phyloP scores from a whole-genome alignment of 1,140 invertebrate genomes.

The Caenorhabditis briggsae region DNA sequence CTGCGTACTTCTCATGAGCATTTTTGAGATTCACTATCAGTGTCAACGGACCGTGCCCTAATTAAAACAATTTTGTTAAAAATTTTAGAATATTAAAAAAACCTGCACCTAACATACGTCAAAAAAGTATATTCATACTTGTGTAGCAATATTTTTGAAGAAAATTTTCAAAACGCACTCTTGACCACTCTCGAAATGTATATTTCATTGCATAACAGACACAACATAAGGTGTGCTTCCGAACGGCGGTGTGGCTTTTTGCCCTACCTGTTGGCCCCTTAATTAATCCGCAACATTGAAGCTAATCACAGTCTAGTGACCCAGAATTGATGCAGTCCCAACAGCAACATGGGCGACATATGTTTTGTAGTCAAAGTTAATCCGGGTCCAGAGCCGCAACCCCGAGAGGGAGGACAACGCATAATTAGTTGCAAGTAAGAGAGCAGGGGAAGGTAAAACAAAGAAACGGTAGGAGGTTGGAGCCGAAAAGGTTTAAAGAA shows the following conservation, averaged over 20 bases:
- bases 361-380: conserved; percentile 56
- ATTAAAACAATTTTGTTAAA: background rate
- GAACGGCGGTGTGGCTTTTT: background rate
- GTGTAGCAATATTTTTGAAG: too few species aligned
- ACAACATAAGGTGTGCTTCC: conserved; percentile 16
- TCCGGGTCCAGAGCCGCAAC: conserved; percentile 22
- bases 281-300: conserved; percentile 23
- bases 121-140: conserved; percentile 25
- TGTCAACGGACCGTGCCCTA: conserved; percentile 6
- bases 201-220: background rate
- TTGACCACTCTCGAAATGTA: background rate
- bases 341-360: conserved; percentile 14
- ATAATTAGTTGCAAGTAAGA: conserved; percentile 39
- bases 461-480: background rate
- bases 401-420: background rate
- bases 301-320: conserved; percentile 47
- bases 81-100: too few species aligned
- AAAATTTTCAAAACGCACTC: background rate
- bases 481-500: conserved; percentile 25
- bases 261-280: conserved; percentile 12
- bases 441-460: conserved; percentile 1
- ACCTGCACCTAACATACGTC: background rate
- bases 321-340: conserved; percentile 31
- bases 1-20: background rate
- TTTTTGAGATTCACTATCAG: conserved; percentile 30